phyloP scores from a whole-genome alignment of 2,113 vertebrate species.

The Ardeotis arabs region DNA sequence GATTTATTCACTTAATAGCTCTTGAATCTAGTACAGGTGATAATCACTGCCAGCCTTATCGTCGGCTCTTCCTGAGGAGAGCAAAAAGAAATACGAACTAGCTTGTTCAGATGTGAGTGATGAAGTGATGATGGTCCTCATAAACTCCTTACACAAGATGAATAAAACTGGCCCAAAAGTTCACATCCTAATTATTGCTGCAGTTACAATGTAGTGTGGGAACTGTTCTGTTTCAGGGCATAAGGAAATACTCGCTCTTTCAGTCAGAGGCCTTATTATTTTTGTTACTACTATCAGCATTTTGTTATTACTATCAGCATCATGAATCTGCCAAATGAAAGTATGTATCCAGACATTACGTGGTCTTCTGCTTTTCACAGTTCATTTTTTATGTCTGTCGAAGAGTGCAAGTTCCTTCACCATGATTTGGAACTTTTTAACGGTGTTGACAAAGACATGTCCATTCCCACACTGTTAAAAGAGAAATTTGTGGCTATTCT shows the following conservation, averaged over 20 bases:
- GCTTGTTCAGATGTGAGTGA: neutral
- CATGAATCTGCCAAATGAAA: neutral
- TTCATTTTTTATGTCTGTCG: neutral
- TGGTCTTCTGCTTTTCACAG: conserved; percentile 15
- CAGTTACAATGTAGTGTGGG: neutral
- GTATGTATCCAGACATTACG: neutral
- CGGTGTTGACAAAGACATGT: neutral
- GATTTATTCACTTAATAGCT: neutral
- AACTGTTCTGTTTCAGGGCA: neutral
- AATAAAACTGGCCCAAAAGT: neutral
- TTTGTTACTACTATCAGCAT: neutral
- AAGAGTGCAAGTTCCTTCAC: neutral
- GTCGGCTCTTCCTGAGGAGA: neutral
- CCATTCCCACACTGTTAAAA: neutral
- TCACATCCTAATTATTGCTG: neutral
- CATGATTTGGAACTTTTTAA: conserved; percentile 7
- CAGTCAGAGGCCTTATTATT: neutral
- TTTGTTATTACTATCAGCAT: neutral
- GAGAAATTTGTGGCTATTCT: neutral
- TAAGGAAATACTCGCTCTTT: conserved; percentile 8
- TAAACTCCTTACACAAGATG: neutral
- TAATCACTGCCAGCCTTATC: neutral
- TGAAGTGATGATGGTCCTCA: neutral
- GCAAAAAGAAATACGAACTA: neutral
- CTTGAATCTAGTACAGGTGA: neutral